A percentile compares a stretch with the other conserved stretches of the same genome.
phyloP scores from a whole-genome alignment of 2,888 invertebrate genomes.

The Nemapogon koenigi region DNA sequence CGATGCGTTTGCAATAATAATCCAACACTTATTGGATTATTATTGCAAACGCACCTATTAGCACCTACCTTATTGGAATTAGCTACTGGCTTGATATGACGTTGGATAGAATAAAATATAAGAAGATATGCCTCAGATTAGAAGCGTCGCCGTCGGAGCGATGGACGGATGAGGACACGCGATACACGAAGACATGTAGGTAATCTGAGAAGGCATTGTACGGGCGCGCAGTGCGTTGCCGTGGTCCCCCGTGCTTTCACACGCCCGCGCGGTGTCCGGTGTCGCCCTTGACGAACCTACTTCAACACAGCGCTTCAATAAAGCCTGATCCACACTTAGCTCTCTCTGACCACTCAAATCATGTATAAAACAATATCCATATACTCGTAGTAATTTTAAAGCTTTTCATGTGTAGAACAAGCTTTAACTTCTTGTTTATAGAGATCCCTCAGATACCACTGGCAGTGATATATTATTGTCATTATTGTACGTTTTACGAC shows the following conservation, averaged over 20 bases:
- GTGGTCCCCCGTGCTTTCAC: slow-evolving; percentile 27
- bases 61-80: too few relatives aligned
- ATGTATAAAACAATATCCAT: too few relatives aligned
- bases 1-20: too few relatives aligned
- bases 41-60: too few relatives aligned
- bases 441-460: not conserved
- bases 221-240: slow-evolving; percentile 54
- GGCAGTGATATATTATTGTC: slow-evolving; percentile 3
- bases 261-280: slow-evolving; percentile 59
- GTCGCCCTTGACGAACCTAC: slow-evolving; percentile 49
- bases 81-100: too few relatives aligned
- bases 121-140: slow-evolving; percentile 3
- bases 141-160: not conserved
- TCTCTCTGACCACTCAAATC: too few relatives aligned
- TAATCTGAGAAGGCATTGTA: slow-evolving; percentile 61
- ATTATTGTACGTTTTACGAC: slow-evolving; percentile 1
- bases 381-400: too few relatives aligned
- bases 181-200: slow-evolving; percentile 53
- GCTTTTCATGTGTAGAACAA: too few relatives aligned
- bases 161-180: slow-evolving; percentile 27
- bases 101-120: too few relatives aligned
- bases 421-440: too few relatives aligned
- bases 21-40: too few relatives aligned
- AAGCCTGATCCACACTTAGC: too few relatives aligned
- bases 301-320: slow-evolving; percentile 5